Percentiles rank a stretch among this genome's conserved stretches.
These are phyloP conservation scores for Parnassius glacialis DNA, from an alignment of 2,888 invertebrate species.

Conservation along the genomic window DNA sequence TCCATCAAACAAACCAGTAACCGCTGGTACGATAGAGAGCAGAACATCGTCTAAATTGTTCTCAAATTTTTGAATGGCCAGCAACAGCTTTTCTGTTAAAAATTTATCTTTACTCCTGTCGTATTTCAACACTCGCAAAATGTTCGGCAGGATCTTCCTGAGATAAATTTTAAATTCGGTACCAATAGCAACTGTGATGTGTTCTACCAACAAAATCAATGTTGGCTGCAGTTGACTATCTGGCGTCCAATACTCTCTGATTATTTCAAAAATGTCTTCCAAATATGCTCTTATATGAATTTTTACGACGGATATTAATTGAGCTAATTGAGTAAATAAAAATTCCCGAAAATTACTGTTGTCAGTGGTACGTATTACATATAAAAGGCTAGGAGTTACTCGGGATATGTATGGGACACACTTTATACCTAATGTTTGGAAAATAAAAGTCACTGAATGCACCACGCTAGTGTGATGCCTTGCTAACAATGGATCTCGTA, in stretches of 20 bases:
- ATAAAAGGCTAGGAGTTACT: conserved; percentile 92
- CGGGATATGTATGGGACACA: conserved; percentile 96
- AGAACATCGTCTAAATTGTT: conserved; percentile 97
- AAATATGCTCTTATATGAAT: conserved; percentile 97
- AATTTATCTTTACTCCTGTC: conserved; percentile 92
- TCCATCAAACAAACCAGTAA: conserved; percentile 94
- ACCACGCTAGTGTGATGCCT: conserved; percentile 97
- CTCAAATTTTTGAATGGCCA: conserved; percentile 95
- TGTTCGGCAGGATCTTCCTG: conserved; percentile 95
- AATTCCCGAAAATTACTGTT: conserved; percentile 90
- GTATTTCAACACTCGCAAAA: conserved; percentile 93
- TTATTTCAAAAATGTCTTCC: conserved; percentile 95
- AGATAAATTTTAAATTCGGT: conserved; percentile 97
- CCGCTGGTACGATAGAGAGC: conserved; percentile 95
- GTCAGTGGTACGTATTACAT: conserved; percentile 94
- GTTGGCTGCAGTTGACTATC: conserved; percentile 92
- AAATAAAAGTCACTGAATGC: conserved; percentile 97
- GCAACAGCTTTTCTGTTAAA: conserved; percentile 90
- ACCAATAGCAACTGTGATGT: conserved; percentile 95
- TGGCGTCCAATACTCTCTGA: conserved; percentile 96
- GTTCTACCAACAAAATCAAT: conserved; percentile 93
- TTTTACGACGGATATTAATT: conserved; percentile 96
- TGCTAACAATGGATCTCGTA: conserved; percentile 93
- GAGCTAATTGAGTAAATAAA: conserved; percentile 95
- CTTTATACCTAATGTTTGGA: conserved; percentile 96